A percentile compares a stretch with the other conserved stretches of the same genome.
Conservation (phyloP, 2,113 vertebrate genomes). For the Gallinago undulata region DNA sequence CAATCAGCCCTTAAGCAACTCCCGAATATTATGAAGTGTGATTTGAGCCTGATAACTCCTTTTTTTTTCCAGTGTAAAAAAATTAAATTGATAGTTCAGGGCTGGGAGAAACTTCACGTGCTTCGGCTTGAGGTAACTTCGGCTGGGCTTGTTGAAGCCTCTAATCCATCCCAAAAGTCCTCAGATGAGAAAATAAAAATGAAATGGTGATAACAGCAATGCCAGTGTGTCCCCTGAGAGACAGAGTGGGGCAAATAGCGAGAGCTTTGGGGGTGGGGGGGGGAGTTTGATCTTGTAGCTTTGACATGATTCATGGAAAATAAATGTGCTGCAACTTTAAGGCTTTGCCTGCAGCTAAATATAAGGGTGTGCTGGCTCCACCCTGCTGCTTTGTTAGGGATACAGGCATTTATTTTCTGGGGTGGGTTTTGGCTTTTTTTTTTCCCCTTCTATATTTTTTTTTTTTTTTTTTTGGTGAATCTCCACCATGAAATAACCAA, state of each 20-base stretch:
- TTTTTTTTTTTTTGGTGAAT: neutral
- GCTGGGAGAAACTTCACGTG: neutral
- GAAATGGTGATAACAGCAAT: neutral
- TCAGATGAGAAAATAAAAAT: neutral
- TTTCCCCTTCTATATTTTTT: rapidly evolving
- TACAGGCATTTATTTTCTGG: neutral
- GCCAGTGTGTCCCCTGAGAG: neutral
- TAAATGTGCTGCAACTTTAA: constrained; percentile 40
- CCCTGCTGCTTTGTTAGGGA: neutral
- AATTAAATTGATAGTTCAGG: neutral
- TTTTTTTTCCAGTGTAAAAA: neutral
- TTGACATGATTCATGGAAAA: neutral
- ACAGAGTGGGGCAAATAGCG: neutral
- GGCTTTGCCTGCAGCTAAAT: constrained; percentile 27
- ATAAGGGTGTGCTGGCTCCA: constrained; percentile 21
- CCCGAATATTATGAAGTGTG: neutral
- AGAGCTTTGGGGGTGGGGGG: neutral
- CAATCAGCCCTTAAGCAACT: neutral
- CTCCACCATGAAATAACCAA: neutral
- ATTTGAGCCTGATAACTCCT: neutral
- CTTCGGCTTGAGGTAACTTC: neutral
- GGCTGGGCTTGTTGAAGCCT: neutral
- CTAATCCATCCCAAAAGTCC: neutral
- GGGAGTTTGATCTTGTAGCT: neutral
- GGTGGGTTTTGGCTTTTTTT: neutral